phyloP scores from a whole-genome alignment of 2,888 invertebrate species.

The Bedellia somnulentella region DNA sequence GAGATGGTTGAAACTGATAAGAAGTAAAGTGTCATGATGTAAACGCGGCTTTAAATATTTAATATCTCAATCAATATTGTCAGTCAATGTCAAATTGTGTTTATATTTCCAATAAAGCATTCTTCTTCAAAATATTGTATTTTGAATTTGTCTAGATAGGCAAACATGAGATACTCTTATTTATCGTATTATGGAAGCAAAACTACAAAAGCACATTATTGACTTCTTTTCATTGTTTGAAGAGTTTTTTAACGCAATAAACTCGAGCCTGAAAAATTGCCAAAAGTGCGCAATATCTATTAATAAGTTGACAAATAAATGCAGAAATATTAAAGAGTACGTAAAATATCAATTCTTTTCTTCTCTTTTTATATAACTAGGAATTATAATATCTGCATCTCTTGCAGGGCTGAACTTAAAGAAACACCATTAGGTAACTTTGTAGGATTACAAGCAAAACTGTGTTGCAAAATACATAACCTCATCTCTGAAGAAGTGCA shows the following conservation, averaged over 20 bases:
- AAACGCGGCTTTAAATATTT: too few relatives aligned
- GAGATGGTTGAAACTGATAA: too few relatives aligned
- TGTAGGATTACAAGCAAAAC: slow-evolving; percentile 30
- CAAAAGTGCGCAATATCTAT: slow-evolving; percentile 50
- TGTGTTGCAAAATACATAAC: slow-evolving; percentile 37
- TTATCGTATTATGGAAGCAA: slow-evolving; percentile 36
- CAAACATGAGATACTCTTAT: too few relatives aligned
- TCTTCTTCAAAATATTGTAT: too few relatives aligned
- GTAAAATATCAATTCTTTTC: slow-evolving; percentile 13
- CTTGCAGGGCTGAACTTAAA: slow-evolving; percentile 39
- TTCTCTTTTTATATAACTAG: neutral
- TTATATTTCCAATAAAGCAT: too few relatives aligned
- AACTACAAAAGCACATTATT: slow-evolving; percentile 53
- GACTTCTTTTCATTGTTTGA: slow-evolving; percentile 55
- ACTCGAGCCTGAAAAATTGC: slow-evolving; percentile 50
- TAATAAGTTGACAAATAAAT: slow-evolving; percentile 53
- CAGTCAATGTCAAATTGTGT: too few relatives aligned
- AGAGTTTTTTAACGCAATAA: slow-evolving; percentile 43
- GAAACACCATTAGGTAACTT: slow-evolving; percentile 46
- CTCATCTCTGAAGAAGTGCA: slow-evolving; percentile 36
- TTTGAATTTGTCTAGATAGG: too few relatives aligned
- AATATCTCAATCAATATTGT: too few relatives aligned
- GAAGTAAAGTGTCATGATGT: too few relatives aligned
- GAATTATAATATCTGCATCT: neutral
- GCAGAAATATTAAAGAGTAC: slow-evolving; percentile 50